Conservation (phyloP, 2,113 vertebrate species). For the Leucosticte australis region DNA sequence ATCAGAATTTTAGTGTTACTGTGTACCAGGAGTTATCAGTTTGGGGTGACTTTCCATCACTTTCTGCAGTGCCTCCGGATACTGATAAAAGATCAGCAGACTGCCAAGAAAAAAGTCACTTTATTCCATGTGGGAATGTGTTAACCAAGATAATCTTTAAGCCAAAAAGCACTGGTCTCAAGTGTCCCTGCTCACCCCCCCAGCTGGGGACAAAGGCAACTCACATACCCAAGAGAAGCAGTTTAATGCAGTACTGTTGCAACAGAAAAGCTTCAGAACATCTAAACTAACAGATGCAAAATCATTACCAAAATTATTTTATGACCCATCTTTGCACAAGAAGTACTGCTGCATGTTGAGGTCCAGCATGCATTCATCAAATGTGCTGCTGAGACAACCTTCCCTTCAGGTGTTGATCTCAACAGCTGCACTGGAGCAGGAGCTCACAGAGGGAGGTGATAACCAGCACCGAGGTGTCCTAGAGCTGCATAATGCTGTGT, state of each 20-base stretch:
- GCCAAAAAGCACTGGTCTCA: neutral
- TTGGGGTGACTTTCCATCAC: neutral
- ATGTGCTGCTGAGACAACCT: neutral
- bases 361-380: neutral
- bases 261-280: neutral
- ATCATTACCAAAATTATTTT: neutral
- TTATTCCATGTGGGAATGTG: neutral
- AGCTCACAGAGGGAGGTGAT: neutral
- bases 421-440: neutral
- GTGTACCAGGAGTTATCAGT: neutral
- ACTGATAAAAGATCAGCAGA: neutral
- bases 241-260: neutral
- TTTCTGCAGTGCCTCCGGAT: neutral
- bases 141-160: neutral
- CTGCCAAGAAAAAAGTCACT: neutral
- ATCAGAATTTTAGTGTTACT: neutral
- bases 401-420: neutral
- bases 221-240: accelerated
- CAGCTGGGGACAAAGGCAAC: neutral
- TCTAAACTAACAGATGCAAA: neutral
- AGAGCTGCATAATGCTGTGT: neutral
- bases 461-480: neutral
- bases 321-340: neutral
- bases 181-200: neutral
- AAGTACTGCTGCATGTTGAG: neutral